Conservation (phyloP, 2,113 vertebrate species). For the Coracopsis vasa region DNA sequence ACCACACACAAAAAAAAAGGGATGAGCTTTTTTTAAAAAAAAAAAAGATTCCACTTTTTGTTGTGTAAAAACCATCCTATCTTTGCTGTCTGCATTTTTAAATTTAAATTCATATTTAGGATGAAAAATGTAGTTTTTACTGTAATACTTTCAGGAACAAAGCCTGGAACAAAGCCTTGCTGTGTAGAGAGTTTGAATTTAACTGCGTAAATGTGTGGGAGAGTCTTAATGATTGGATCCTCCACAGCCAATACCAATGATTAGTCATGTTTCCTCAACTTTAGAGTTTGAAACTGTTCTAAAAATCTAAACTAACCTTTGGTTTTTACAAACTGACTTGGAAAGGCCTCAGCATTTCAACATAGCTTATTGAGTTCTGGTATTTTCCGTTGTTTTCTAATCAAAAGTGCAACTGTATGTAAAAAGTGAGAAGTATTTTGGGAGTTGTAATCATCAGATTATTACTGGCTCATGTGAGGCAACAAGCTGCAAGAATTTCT, state of each 20-base stretch:
- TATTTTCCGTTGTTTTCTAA: neutral
- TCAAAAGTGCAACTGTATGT: neutral
- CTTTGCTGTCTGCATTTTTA: neutral
- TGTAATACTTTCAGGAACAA: neutral
- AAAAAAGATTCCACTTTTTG: neutral
- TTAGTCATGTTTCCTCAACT: neutral
- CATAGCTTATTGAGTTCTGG: neutral
- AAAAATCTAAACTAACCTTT: neutral
- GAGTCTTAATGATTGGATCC: neutral
- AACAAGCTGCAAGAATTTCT: slow-evolving; percentile 16
- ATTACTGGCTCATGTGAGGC: neutral
- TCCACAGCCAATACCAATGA: accelerated
- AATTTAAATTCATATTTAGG: neutral
- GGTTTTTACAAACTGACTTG: neutral
- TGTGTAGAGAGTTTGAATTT: neutral
- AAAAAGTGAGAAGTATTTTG: neutral
- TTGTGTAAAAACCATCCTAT: neutral
- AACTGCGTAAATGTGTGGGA: neutral
- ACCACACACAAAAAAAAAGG: neutral
- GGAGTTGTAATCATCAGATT: neutral
- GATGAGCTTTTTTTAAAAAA: neutral
- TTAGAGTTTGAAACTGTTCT: neutral
- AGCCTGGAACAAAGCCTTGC: neutral
- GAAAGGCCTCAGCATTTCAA: neutral
- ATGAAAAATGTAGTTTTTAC: neutral